These are phyloP conservation scores for Sebastes melanostomus DNA, from an alignment of 2,797 vertebrate genomes.

Conservation along the genomic window DNA sequence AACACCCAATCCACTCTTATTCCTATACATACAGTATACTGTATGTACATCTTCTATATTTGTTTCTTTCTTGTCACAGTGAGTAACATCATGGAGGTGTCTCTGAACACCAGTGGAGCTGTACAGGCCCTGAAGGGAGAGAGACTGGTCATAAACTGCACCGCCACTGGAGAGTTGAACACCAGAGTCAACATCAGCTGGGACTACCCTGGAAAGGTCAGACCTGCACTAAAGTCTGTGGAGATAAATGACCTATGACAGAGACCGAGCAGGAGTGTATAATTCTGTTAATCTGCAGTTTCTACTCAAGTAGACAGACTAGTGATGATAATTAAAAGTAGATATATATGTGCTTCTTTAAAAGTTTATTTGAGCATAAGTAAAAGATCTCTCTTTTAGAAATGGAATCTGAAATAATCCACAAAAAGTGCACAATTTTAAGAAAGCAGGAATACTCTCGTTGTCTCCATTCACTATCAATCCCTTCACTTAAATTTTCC, in stretches of 20 bases:
- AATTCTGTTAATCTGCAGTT: no score
- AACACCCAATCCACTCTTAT: not conserved
- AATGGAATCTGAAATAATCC: not conserved
- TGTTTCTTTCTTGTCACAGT: conserved; percentile 70
- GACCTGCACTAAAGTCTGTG: conserved; percentile 40
- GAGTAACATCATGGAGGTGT: conserved; percentile 87
- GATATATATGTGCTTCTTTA: not conserved
- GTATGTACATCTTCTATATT: not conserved
- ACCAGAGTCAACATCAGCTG: conserved; percentile 92
- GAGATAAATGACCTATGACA: conserved; percentile 9
- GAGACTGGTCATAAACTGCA: conserved; percentile 89
- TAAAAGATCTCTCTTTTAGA: not conserved
- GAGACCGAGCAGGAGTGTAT: not conserved
- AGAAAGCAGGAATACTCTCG: no score
- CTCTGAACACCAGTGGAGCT: conserved; percentile 83
- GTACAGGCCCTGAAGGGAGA: conserved; percentile 85
- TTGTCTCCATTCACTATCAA: not conserved
- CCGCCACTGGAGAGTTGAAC: conserved; percentile 88
- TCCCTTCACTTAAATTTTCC: not conserved
- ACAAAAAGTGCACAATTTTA: not conserved
- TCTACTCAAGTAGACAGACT: not conserved
- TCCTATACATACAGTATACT: not conserved
- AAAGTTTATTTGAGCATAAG: not conserved
- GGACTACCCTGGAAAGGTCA: conserved; percentile 92
- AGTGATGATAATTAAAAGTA: not conserved